Base-by-base conservation (phyloP, 2,888 invertebrate species). In the Lasius fuliginosus region DNA sequence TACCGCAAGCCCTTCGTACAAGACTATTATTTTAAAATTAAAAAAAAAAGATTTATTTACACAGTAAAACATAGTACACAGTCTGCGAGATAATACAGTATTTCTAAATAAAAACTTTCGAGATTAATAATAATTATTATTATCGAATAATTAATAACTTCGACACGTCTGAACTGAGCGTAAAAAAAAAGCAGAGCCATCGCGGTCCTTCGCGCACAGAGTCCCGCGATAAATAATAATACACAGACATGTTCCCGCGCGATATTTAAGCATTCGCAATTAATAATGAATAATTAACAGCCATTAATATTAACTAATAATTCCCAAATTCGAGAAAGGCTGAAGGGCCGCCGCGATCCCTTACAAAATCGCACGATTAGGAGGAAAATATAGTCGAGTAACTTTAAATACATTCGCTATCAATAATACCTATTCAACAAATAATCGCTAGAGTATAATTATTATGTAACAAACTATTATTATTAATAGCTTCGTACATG, bases 11-110 rank as follows among this genome's bases (percentile, higher is more conserved):
- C 49, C 46, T 60, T 81, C 36, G 15, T 60, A 62, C 27, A 49
- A 81, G n/a, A 73, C 18, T 62, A 60, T 53, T 53, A 53, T 6
- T 68, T 77, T 33, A 77, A n/a, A 62, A 58, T 71, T 42, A 79
- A 69, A 60, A 69, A 68, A 60, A 77, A 79, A 58, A 46, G 2
- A 30, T 42, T 65, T 76, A 79, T 79, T 81, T 71, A 81, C 79
- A 81, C 3, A 62, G 33, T 49, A 12, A 71, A 73, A 81, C 46
- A n/a, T 79, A 71, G 11, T 77, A 69, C 53, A 76, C 77, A 77
- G 77, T 77, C 42, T 56, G 58, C 56, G 42, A 40, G 3, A 67
- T 18, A 46, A 56, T 68, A 77, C 53, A 67, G 6, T 76, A 56
- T 42, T 68, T 18, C 15, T 77, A 77, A 77, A 58, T 67, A 68